Conservation (phyloP, 2,797 vertebrate genomes). For the Glyptemys insculpta region DNA sequence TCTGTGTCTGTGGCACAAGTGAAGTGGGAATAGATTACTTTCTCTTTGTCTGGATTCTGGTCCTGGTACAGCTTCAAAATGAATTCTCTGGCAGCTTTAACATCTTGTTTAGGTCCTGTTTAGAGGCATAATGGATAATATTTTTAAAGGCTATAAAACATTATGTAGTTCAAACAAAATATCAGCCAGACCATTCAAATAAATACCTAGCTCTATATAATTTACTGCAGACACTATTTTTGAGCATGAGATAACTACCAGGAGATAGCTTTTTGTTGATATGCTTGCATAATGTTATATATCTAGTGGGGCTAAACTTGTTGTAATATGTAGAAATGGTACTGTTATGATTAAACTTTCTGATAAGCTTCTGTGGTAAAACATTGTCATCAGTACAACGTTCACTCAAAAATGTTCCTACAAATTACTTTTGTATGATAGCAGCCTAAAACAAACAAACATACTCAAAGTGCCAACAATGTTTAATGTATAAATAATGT, state of each 20-base stretch:
- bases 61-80: constrained; percentile 93
- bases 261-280: fast-evolving
- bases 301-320: background rate
- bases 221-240: background rate
- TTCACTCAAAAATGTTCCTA: background rate
- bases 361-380: background rate
- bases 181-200: background rate
- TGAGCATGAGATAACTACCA: background rate
- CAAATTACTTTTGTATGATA: background rate
- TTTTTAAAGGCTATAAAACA: background rate
- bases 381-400: background rate
- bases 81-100: constrained; percentile 86
- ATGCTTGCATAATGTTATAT: background rate
- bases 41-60: constrained; percentile 90
- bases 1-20: constrained; percentile 93
- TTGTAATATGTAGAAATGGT: background rate
- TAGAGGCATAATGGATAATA: background rate
- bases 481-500: background rate
- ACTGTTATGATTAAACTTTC: background rate
- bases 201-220: background rate
- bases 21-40: constrained; percentile 91
- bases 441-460: background rate
- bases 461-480: background rate
- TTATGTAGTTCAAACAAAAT: background rate
- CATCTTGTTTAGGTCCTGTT: constrained; percentile 88